Evolutionary conservation across 1,140 invertebrate genomes (phyloP).

Genomic region (Vollenhovia emeryi): DNA sequence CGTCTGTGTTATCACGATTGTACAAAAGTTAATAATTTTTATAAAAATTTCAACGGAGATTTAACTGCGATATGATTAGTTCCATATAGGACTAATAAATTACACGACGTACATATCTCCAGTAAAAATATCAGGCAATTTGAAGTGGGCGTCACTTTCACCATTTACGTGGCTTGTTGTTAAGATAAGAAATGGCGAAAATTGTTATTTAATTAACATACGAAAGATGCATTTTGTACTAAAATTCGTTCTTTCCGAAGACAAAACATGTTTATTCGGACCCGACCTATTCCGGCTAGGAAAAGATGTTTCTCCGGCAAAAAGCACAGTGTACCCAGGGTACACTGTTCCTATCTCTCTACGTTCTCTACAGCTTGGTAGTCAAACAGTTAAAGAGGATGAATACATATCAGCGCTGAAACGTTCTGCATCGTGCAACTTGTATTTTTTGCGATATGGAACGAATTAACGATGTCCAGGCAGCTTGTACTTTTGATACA

Average conservation of each 20-base stretch:
- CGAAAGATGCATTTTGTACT: background rate
- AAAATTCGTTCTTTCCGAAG: background rate
- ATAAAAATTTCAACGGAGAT: background rate
- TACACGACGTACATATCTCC: background rate
- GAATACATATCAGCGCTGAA: constrained; percentile 6
- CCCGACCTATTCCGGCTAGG: background rate
- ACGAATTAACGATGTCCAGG: background rate
- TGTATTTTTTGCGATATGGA: background rate
- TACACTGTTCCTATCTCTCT: constrained; percentile 26
- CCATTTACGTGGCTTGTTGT: background rate
- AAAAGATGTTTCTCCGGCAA: constrained; percentile 23
- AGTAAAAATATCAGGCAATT: background rate
- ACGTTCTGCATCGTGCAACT: background rate
- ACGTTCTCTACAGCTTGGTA: background rate
- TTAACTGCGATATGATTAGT: background rate
- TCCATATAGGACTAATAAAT: background rate
- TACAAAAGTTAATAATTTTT: too few relatives aligned
- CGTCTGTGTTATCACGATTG: background rate
- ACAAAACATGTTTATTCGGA: constrained; percentile 10
- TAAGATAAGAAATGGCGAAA: background rate
- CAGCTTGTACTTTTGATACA: background rate
- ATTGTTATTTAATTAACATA: background rate
- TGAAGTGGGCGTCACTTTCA: background rate
- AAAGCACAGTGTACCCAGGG: background rate
- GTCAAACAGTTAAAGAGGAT: constrained; percentile 33